Evolutionary conservation across 2,797 vertebrate genomes (phyloP).

Genomic region (Lemur catta): DNA sequence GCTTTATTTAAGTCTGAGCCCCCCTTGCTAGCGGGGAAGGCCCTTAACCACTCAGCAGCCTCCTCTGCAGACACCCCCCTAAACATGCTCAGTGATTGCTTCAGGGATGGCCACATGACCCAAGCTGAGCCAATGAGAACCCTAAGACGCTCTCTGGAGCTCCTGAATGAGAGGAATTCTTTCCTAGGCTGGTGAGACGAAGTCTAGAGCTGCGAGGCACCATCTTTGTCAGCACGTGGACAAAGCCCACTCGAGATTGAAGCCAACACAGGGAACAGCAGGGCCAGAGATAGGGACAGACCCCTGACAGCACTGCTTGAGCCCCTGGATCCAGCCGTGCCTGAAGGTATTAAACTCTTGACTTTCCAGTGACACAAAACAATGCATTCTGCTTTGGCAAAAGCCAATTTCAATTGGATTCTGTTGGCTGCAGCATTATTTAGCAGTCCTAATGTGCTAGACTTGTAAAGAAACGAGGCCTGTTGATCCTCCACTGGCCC

Average conservation of each 20-base stretch:
- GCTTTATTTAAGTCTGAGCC: not conserved
- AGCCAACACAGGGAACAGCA: not conserved
- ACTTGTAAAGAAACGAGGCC: not conserved
- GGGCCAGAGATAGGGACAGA: not conserved
- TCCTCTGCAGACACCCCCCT: not conserved
- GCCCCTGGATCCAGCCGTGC: not conserved
- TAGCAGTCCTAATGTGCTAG: not conserved
- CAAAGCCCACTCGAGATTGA: not conserved
- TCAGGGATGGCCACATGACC: not conserved
- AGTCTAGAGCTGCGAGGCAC: not conserved
- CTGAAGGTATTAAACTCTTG: not conserved
- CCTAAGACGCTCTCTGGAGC: not conserved
- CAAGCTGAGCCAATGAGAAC: not conserved
- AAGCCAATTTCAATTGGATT: not conserved
- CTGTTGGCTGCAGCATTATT: not conserved
- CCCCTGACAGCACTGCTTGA: not conserved
- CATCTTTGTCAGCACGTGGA: not conserved
- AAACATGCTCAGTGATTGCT: not conserved
- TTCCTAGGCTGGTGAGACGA: not conserved
- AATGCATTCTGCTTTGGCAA: not conserved
- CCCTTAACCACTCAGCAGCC: not conserved
- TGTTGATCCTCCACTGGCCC: not conserved
- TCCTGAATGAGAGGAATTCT: not conserved
- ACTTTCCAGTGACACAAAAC: not conserved
- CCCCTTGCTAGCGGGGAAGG: not conserved